Evolutionary conservation across 2,888 invertebrate genomes (phyloP).

Genomic region (Drosophila anomalata): DNA sequence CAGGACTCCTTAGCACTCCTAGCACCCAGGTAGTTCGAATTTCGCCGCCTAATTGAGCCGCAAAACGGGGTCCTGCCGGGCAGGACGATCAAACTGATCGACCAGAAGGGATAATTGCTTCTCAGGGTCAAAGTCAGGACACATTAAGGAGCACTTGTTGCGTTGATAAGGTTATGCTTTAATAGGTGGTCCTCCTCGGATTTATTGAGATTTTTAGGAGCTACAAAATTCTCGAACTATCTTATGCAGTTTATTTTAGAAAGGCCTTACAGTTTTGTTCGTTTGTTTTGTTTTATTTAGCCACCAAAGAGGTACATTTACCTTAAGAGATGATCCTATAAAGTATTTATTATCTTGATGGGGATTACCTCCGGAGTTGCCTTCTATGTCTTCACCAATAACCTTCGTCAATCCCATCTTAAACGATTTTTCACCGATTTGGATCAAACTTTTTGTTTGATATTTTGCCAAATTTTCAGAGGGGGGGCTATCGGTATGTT

Average conservation of each 20-base stretch:
- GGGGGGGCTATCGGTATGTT: too few species aligned
- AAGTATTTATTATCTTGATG: too few species aligned
- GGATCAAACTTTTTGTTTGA: too few species aligned
- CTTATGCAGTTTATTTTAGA: background rate
- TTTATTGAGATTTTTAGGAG: constrained; percentile 8
- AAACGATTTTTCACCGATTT: too few species aligned
- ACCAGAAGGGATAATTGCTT: constrained; percentile 65
- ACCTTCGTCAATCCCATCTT: too few species aligned
- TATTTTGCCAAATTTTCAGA: too few species aligned
- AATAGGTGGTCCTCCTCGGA: constrained; percentile 61
- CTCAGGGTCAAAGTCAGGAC: constrained; percentile 65
- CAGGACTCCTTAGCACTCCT: constrained; percentile 2
- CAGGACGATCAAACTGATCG: constrained; percentile 17
- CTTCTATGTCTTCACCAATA: too few species aligned
- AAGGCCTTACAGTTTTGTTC: background rate
- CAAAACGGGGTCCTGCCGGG: constrained; percentile 35
- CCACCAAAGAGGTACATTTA: too few species aligned
- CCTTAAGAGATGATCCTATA: too few species aligned
- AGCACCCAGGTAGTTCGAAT: constrained; percentile 32
- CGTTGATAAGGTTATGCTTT: constrained; percentile 57
- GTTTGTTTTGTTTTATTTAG: too few species aligned
- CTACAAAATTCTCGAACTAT: constrained; percentile 1
- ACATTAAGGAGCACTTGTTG: constrained; percentile 60
- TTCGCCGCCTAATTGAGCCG: constrained; percentile 64
- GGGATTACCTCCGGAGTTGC: too few species aligned